These are phyloP conservation scores for Dermolepida albohirtum DNA, from an alignment of 2,888 invertebrate species.

Conservation along the genomic window DNA sequence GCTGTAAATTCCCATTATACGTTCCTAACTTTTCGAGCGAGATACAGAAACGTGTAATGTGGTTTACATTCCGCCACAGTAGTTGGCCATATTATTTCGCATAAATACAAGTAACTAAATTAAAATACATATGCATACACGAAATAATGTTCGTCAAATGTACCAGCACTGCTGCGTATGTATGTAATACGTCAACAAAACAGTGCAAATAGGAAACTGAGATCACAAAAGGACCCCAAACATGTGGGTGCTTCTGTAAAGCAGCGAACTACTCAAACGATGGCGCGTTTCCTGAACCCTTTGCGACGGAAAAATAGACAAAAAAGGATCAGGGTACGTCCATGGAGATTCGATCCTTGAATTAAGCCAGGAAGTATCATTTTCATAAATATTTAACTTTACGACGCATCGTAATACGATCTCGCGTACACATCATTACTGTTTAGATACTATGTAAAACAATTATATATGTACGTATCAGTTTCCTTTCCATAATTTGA, in stretches of 20 bases:
- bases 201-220: constrained; percentile 38
- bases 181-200: constrained; percentile 37
- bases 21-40: too few relatives aligned
- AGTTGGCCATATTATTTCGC: too few relatives aligned
- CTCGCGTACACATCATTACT: neutral
- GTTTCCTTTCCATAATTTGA: too few relatives aligned
- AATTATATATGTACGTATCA: too few relatives aligned
- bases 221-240: constrained; percentile 40
- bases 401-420: too few relatives aligned
- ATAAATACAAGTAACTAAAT: too few relatives aligned
- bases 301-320: constrained; percentile 30
- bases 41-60: too few relatives aligned
- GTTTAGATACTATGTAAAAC: too few relatives aligned
- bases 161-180: constrained; percentile 7
- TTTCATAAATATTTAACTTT: too few relatives aligned
- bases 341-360: constrained; percentile 16
- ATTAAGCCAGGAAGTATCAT: constrained; percentile 3
- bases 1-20: too few relatives aligned
- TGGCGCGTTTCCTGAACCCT: constrained; percentile 22
- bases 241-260: constrained; percentile 37
- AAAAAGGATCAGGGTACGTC: neutral
- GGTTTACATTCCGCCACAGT: too few relatives aligned
- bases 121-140: constrained; percentile 2
- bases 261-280: constrained; percentile 27
- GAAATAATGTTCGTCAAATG: constrained; percentile 24